Percentiles rank a stretch among this genome's conserved stretches.
Conservation (phyloP, 2,888 invertebrate genomes). For the Temnothorax unifasciatus region DNA sequence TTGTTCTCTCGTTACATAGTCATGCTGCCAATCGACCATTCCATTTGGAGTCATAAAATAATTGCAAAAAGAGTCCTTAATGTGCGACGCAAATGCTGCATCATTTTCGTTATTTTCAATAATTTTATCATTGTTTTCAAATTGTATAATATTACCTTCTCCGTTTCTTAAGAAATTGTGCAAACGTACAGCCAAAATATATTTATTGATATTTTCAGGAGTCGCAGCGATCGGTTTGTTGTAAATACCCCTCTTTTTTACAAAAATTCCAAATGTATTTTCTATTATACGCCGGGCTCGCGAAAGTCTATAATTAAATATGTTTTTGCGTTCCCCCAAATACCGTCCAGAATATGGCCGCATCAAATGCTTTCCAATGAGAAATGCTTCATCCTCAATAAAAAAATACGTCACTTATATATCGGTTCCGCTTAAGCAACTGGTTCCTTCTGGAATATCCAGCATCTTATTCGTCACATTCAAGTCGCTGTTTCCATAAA, state of each 20-base stretch:
- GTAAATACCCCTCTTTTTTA: constrained; percentile 14
- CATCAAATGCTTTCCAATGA: constrained; percentile 19
- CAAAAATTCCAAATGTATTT: constrained; percentile 12
- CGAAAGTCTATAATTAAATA: constrained; percentile 25
- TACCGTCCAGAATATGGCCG: constrained; percentile 14
- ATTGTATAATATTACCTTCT: too few species aligned
- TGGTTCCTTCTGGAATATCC: constrained; percentile 16
- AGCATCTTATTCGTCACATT: not conserved
- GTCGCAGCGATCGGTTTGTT: constrained; percentile 13
- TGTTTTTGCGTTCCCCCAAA: not conserved
- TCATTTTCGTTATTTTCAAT: too few species aligned
- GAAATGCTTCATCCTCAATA: constrained; percentile 12
- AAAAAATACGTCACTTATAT: constrained; percentile 24
- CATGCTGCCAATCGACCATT: too few species aligned
- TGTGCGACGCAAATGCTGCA: too few species aligned
- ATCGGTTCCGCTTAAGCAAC: constrained; percentile 8
- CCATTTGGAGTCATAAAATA: too few species aligned
- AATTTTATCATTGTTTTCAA: too few species aligned
- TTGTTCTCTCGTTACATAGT: too few species aligned
- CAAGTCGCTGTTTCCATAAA: constrained; percentile 24
- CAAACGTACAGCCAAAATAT: constrained; percentile 5
- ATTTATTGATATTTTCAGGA: constrained; percentile 23
- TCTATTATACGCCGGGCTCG: constrained; percentile 21
- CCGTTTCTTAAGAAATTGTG: constrained; percentile 21
- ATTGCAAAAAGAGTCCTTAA: too few species aligned